Percentiles rank a stretch among this genome's conserved stretches.
Conservation (phyloP, 2,797 vertebrate genomes). For the Pseudochromis fuscus region DNA sequence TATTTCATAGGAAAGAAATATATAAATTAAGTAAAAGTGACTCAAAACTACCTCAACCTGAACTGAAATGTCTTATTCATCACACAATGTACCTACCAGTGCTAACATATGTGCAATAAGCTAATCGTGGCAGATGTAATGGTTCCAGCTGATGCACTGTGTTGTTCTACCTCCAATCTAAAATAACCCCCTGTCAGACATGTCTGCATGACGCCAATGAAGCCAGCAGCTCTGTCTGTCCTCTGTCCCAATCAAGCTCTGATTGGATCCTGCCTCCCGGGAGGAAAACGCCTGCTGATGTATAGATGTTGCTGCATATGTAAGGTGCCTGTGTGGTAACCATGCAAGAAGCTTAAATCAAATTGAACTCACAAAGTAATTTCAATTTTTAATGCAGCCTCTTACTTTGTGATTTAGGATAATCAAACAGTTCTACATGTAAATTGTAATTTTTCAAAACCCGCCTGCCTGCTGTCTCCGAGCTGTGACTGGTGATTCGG, state of each 20-base stretch:
- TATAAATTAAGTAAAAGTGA: no score
- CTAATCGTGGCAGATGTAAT: neutral
- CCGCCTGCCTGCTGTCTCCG: neutral
- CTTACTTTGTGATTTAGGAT: neutral
- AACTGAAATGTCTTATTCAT: neutral
- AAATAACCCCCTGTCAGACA: constrained; percentile 37
- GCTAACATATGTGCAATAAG: neutral
- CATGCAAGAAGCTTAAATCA: neutral
- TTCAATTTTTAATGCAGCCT: constrained; percentile 19
- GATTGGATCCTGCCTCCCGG: constrained; percentile 34
- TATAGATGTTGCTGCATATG: constrained; percentile 1
- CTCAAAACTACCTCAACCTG: no score
- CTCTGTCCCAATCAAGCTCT: constrained; percentile 37
- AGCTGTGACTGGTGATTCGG: constrained; percentile 5
- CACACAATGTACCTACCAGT: neutral
- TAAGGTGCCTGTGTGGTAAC: neutral
- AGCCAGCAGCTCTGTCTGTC: constrained; percentile 22
- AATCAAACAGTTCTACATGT: neutral
- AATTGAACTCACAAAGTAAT: constrained; percentile 18
- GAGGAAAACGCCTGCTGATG: constrained; percentile 14
- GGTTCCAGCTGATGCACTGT: neutral
- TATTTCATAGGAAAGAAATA: no score
- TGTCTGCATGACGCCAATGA: constrained; percentile 28
- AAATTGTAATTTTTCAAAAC: constrained; percentile 4
- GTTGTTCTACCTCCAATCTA: constrained; percentile 10